Evolutionary conservation across 2,113 vertebrate genomes (phyloP), one percentile per base, ranked within the genome.

Genomic region (Callipepla squamata): DNA sequence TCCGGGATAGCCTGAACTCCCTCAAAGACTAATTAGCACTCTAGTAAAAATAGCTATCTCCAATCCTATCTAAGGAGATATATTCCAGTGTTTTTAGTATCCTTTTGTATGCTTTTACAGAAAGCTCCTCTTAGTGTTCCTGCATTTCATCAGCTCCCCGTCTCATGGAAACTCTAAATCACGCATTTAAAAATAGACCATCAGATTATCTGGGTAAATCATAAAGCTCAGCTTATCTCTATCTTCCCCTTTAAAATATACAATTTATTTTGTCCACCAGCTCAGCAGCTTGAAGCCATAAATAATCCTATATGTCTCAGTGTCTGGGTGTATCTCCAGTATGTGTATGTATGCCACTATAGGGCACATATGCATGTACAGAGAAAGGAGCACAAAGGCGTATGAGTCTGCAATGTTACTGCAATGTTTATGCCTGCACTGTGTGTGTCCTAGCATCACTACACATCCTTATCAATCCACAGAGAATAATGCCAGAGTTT

Each of bases 151-250:
- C 92, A 91, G 79, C 63, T 89, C 74, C 93, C 55, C 45, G 68
- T 87, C 91, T 85, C 69, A 81, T 42, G 92, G 92, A 89, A 97
- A 89, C 70, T 92, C 85, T 91, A 95, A 97, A 96, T 74, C 92
- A 62, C 4, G 50, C 88, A 91, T 92, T 97, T 97, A 97, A 97
- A 97, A 97, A 97, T 97, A 97, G 96, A 96, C 92, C 68, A 94
- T 59, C 90, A 96, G 97, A 96, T 97, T 97, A 97, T 97, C 95
- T 94, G 95, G 85, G 93, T 95, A 97, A 92, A 97, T 96, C 96
- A 95, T 96, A 97, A 96, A 96, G 92, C 96, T 92, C 94, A 80
- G 95, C 93, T 97, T 96, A 97, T 96, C 96, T 96, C 95, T 78
- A 78, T 84, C 87, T 85, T 89, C 75, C 66, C 45, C 51, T 93